Base-by-base conservation (phyloP, 2,113 vertebrate genomes). In the Erythrolamprus reginae region DNA sequence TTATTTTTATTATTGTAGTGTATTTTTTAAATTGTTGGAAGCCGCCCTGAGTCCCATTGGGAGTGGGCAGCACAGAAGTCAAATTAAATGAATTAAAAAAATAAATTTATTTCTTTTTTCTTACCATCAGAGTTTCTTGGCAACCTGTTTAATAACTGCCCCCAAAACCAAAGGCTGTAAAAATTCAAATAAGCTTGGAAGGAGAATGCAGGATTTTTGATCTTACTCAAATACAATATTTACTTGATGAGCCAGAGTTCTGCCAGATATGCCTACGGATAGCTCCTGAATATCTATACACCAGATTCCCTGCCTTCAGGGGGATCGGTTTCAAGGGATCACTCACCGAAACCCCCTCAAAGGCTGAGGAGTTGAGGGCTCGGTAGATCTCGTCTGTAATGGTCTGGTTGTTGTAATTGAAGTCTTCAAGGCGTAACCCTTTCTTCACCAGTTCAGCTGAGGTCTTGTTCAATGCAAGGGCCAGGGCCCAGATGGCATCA, bases 391-490 rank as follows among this genome's bases (percentile, higher is more conserved):
- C 98, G 0, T 98, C 97, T 0, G 98, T 99, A 93, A 99, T 99
- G 93, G 98, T 98, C 87, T 98, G 98, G 96, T 99, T 99, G 97
- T 99, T 99, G 93, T 99, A 99, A 96, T 99, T 99, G 96, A 99
- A 99, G 95, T 99, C 98, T 93, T 99, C 99, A 92, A 99, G 93
- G 3, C 98, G 96, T 10, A 98, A 93, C 0, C 98, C 98, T 42
- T 95, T 98, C 88, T 98, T 97, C 48, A 97, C 98, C 92, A 98
- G 95, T 10, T 98, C 98, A 0, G 97, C 97, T 0, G 98, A 98
- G 0, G 99, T 99, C 96, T 99, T 99, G 95, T 99, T 99, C 89
- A 99, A 97, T 2, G 99, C 99, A 45, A 99, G 92, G 0, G 99
- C 99, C 93, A 99, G 94, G 0, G 99, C 99, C 99, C 99, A 99